Base-by-base conservation (phyloP, 2,797 vertebrate species). In the Fratercula arctica region DNA sequence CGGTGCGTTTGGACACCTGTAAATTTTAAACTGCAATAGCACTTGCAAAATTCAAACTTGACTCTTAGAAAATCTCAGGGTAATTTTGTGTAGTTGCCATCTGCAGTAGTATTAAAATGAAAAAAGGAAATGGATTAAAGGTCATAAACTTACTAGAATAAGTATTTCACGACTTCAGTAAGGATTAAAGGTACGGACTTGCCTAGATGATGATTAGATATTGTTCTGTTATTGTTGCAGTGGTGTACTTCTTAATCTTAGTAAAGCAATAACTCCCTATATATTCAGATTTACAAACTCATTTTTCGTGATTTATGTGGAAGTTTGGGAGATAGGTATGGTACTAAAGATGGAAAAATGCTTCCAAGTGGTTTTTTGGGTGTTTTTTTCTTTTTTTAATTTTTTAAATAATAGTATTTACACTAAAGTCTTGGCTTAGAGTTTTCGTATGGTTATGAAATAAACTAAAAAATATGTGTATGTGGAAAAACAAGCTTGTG, bases 101-200 rank as follows among this genome's bases (percentile, higher is more conserved):
- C 74, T 94, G 35, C 76, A 91, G 75, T 84, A 78, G 61, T 67
- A 29, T 85, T 85, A 90, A 89, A 93, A 57, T 75, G 59, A 89
- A 57, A 82, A 54, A 74, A 86, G n/a, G 57, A 96, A 93, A 46
- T 31, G 7, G 3, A 37, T 74, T 92, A 81, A 93, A 63, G 17
- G 21, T 21, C 61, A 80, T 84, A 83, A 87, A 69, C 35, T 41
- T 46, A 91, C 41, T 93, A 70, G 91, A 94, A 85, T 79, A 89
- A 48, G 60, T 90, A 80, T 85, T 91, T 61, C 41, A 85, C 91
- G 87, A 69, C 87, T 91, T 95, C 78, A 77, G 43, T 78, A 51
- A 68, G 28, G 57, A n/a, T 95, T 93, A 46, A 82, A 61, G 86
- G 68, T 96, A 74, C 43, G 79, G 68, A 85, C 73, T 77, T 83